Conservation (phyloP, 2,888 invertebrate genomes). For the Griposia aprilina region DNA sequence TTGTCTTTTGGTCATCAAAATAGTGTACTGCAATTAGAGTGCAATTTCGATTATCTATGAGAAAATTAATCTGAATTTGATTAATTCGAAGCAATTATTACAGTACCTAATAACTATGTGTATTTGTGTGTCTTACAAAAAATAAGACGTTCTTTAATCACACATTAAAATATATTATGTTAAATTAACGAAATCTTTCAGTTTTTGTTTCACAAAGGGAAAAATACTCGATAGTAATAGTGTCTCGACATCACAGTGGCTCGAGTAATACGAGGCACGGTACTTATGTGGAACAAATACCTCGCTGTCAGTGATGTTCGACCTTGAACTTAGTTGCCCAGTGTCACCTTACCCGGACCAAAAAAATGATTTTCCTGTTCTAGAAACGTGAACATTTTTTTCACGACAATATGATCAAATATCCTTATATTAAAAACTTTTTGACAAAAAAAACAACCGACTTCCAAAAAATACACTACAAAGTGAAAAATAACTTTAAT, state of each 20-base stretch:
- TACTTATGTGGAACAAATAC: neutral
- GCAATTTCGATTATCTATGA: neutral
- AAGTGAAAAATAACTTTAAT: too few species aligned
- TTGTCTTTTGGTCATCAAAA: neutral
- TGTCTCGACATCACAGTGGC: constrained; percentile 10
- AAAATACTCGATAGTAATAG: constrained; percentile 6
- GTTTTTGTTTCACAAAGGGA: neutral
- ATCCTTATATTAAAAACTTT: too few species aligned
- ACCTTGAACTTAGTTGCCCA: constrained; percentile 18
- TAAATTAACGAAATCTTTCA: neutral
- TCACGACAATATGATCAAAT: neutral
- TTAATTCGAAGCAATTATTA: neutral
- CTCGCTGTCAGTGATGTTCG: neutral
- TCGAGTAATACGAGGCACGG: neutral
- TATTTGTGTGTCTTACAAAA: neutral
- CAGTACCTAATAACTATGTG: neutral
- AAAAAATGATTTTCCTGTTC: neutral
- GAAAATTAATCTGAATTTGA: neutral
- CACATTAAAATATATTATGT: neutral
- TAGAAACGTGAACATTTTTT: neutral
- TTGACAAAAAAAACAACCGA: too few species aligned
- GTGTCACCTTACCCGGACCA: neutral
- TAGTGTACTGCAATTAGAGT: too few species aligned
- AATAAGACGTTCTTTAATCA: too few species aligned
- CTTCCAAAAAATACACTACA: too few species aligned